A percentile compares a stretch with the other conserved stretches of the same genome.
phyloP scores from a whole-genome alignment of 2,797 vertebrate genomes.

The Benthosema pterotum region DNA sequence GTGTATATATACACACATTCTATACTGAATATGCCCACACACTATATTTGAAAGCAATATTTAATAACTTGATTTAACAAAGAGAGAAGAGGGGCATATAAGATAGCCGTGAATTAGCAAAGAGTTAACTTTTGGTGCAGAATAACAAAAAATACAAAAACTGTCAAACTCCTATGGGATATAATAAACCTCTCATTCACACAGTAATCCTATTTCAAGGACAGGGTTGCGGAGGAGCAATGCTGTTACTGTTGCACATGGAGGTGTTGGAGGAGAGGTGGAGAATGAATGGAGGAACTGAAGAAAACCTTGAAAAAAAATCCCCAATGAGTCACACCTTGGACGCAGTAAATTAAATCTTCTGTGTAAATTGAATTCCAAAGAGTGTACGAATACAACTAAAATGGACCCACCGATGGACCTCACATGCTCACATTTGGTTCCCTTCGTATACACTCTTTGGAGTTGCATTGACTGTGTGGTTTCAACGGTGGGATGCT shows the following conservation, averaged over 20 bases:
- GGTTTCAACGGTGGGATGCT: constrained; percentile 15
- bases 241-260: constrained; percentile 12
- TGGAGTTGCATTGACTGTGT: no score
- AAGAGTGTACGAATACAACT: neutral
- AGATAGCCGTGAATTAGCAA: neutral
- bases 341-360: neutral
- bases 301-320: constrained; percentile 34
- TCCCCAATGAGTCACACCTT: constrained; percentile 37
- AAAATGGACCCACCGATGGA: no score
- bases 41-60: neutral
- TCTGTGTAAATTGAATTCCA: neutral
- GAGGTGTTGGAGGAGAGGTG: neutral
- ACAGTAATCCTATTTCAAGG: constrained; percentile 7
- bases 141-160: neutral
- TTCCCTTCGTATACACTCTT: no score
- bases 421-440: no score
- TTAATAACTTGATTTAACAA: neutral
- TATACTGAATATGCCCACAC: no score
- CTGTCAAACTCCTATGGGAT: neutral
- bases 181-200: constrained; percentile 18
- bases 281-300: constrained; percentile 3
- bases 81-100: neutral
- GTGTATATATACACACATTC: no score
- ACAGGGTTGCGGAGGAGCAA: constrained; percentile 4
- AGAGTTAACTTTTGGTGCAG: neutral